Conservation (phyloP, 2,113 vertebrate species). For the Chaetorhynchus papuensis region DNA sequence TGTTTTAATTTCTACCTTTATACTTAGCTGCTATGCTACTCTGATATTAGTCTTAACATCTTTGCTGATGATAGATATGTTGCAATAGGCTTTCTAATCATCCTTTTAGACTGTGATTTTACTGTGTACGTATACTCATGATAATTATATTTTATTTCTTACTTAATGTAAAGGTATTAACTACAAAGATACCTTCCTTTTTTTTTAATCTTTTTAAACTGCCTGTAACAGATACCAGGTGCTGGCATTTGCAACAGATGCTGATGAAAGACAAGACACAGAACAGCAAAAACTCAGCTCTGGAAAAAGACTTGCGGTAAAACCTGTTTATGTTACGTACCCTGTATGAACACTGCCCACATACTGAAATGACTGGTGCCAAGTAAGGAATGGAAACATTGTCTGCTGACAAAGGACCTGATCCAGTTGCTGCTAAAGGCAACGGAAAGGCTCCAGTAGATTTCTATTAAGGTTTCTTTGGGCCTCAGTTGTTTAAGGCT, state of each 20-base stretch:
- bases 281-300: slow-evolving; percentile 83
- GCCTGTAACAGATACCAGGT: slow-evolving; percentile 85
- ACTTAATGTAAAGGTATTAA: background rate
- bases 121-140: background rate
- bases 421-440: background rate
- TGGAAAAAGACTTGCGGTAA: slow-evolving; percentile 86
- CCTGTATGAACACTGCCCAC: background rate
- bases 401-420: background rate
- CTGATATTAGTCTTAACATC: background rate
- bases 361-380: background rate
- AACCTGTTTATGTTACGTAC: background rate
- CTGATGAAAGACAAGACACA: slow-evolving; percentile 83
- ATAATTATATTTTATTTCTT: background rate
- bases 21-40: background rate
- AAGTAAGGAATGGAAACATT: background rate
- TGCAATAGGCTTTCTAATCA: background rate
- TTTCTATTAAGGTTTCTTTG: background rate
- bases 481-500: background rate
- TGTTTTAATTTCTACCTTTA: background rate
- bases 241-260: slow-evolving; percentile 91
- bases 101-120: background rate
- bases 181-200: background rate
- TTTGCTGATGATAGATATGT: background rate
- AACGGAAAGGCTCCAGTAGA: background rate
- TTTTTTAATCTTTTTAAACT: background rate